These are phyloP conservation scores for Ammodramus savannarum DNA, from an alignment of 2,113 vertebrate species.

Conservation along the genomic window DNA sequence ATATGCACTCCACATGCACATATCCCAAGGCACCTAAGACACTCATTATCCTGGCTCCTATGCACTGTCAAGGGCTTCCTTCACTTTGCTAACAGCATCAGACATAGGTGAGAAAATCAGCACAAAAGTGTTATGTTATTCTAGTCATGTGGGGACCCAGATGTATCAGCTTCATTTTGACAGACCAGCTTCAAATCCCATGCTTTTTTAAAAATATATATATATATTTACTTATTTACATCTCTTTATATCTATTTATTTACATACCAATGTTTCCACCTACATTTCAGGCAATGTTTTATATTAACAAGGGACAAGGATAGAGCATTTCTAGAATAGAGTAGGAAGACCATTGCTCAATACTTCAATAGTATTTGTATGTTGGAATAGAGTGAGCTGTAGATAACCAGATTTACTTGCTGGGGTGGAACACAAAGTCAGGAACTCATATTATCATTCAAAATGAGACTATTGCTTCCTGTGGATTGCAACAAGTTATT, in stretches of 20 bases:
- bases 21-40: neutral
- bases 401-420: neutral
- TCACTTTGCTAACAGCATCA: neutral
- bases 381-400: neutral
- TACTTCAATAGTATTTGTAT: neutral
- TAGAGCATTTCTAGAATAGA: neutral
- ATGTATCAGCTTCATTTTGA: neutral
- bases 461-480: neutral
- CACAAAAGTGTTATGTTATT: neutral
- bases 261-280: neutral
- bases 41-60: neutral
- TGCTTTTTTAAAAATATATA: neutral
- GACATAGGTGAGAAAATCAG: neutral
- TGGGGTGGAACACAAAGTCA: neutral
- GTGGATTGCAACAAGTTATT: neutral
- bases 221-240: neutral
- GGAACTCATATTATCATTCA: neutral
- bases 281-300: neutral
- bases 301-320: neutral
- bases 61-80: neutral
- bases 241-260: neutral
- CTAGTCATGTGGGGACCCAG: neutral
- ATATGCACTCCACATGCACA: fast-evolving
- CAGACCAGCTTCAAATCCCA: neutral
- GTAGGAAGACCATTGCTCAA: neutral